phyloP scores from a whole-genome alignment of 2,113 vertebrate species.

The Muntiacus muntjak region DNA sequence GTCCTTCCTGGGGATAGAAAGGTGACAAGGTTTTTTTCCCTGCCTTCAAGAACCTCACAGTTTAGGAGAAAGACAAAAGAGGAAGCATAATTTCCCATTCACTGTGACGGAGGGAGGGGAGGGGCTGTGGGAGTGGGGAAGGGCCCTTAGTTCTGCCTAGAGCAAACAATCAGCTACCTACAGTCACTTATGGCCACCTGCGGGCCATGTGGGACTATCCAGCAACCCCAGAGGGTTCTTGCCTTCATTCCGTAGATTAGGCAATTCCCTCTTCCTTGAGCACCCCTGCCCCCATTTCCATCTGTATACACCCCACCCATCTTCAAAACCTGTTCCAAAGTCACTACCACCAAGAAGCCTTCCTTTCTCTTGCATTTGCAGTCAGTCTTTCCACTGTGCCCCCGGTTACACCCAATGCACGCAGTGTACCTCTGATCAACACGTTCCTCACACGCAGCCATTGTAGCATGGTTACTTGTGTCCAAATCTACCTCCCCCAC shows the following conservation, averaged over 20 bases:
- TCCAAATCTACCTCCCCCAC: not conserved
- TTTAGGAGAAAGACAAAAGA: not conserved
- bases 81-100: not conserved
- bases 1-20: not conserved
- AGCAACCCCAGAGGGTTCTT: not conserved
- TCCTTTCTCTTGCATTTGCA: too few relatives aligned
- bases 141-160: not conserved
- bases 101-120: not conserved
- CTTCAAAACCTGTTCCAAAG: too few relatives aligned
- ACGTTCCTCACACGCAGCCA: not conserved
- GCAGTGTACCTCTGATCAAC: not conserved
- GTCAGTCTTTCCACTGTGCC: not conserved
- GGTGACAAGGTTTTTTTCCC: not conserved
- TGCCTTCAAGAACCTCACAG: not conserved
- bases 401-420: not conserved
- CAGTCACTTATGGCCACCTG: not conserved
- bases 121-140: not conserved
- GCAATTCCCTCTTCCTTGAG: not conserved
- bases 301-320: too few relatives aligned
- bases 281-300: too few relatives aligned
- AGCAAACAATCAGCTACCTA: not conserved
- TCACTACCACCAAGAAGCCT: too few relatives aligned
- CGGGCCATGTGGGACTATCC: not conserved
- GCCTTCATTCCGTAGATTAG: not conserved
- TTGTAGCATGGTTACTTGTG: not conserved